phyloP scores from a whole-genome alignment of 2,888 invertebrate genomes.

The Panzeria rudis region DNA sequence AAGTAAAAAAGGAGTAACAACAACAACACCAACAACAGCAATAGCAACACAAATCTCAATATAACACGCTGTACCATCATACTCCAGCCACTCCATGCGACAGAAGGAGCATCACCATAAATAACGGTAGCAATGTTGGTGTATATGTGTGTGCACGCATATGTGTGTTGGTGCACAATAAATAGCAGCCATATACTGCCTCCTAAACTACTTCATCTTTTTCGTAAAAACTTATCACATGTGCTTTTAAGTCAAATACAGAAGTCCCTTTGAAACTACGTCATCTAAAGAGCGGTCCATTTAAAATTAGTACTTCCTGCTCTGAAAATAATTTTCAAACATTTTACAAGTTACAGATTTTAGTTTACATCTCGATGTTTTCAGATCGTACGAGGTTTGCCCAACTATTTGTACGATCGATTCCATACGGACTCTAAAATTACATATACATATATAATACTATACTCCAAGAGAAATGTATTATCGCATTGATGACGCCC shows the following conservation, averaged over 20 bases:
- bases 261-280: not conserved
- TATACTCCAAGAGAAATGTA: no score
- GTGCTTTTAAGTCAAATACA: slow-evolving; percentile 38
- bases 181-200: slow-evolving; percentile 26
- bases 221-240: slow-evolving; percentile 48
- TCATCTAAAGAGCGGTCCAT: not conserved
- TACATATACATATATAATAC: no score
- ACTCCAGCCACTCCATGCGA: slow-evolving; percentile 33
- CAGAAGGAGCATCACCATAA: slow-evolving; percentile 43
- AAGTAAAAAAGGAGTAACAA: slow-evolving; percentile 52
- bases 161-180: slow-evolving; percentile 26
- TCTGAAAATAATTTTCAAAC: no score
- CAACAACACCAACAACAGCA: slow-evolving; percentile 25
- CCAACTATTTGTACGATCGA: no score
- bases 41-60: slow-evolving; percentile 39
- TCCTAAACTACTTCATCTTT: slow-evolving; percentile 58
- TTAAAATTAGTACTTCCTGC: no score
- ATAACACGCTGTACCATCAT: slow-evolving; percentile 49
- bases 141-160: not conserved
- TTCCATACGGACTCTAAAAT: no score
- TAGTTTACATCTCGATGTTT: no score
- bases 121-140: slow-evolving; percentile 46
- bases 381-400: no score
- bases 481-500: no score
- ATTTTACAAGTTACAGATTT: no score